phyloP scores from a whole-genome alignment of 2,113 vertebrate genomes.

The Fulica atra region DNA sequence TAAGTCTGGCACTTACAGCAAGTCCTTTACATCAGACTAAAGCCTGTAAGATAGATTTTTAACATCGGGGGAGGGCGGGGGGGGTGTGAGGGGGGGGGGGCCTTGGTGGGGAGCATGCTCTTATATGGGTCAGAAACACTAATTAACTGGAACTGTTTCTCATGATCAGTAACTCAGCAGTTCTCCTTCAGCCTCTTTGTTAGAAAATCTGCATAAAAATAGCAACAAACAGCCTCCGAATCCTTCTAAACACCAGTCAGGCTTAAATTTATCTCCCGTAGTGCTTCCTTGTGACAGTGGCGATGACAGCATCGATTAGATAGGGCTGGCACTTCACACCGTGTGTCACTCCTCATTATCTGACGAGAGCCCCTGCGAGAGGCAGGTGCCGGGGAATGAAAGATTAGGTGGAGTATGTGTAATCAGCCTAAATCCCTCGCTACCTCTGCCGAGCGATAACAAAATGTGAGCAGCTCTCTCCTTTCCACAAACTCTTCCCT shows the following conservation, averaged over 20 bases:
- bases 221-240: constrained; percentile 41
- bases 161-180: constrained; percentile 31
- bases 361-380: not conserved
- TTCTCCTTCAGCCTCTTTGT: constrained; percentile 13
- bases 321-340: constrained; percentile 22
- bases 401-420: constrained; percentile 1
- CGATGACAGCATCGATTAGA: constrained; percentile 45
- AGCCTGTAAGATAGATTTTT: not conserved
- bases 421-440: constrained; percentile 40
- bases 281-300: constrained; percentile 25
- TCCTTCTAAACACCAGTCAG: constrained; percentile 3
- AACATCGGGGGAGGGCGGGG: not conserved
- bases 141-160: constrained; percentile 30
- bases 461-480: not conserved
- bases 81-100: too few relatives aligned
- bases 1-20: not conserved
- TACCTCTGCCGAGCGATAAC: not conserved
- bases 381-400: constrained; percentile 40
- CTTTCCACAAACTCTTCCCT: not conserved
- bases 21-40: not conserved
- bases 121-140: constrained; percentile 4
- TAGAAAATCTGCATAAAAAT: constrained; percentile 48
- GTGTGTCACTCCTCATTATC: constrained; percentile 29
- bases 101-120: not conserved
- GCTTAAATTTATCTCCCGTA: constrained; percentile 30